Evolutionary conservation across 2,113 vertebrate species (phyloP).

Genomic region (Actenoides lindsayi): DNA sequence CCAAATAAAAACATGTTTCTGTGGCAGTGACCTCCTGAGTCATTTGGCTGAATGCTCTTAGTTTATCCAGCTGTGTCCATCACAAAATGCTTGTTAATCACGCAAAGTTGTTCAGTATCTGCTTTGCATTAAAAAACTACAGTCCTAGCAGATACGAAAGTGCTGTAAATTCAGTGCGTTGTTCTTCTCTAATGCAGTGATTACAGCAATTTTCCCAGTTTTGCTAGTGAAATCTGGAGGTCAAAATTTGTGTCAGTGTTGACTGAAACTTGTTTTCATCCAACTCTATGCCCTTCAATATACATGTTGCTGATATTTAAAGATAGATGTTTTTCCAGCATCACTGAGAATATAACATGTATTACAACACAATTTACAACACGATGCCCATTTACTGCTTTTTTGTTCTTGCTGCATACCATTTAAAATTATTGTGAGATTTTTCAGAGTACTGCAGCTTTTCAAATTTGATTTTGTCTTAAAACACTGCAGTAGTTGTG

Average conservation of each 20-base stretch:
- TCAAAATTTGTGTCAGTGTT: not conserved
- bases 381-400: not conserved
- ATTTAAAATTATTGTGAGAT: not conserved
- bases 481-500: not conserved
- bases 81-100: not conserved
- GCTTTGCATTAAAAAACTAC: slow-evolving; percentile 4
- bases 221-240: not conserved
- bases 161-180: not conserved
- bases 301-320: not conserved
- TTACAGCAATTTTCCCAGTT: not conserved
- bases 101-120: not conserved
- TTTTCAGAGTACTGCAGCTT: not conserved
- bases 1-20: slow-evolving; percentile 24
- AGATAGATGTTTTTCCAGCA: not conserved
- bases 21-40: not conserved
- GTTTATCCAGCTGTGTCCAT: slow-evolving; percentile 38
- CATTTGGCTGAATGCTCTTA: not conserved
- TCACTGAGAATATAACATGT: not conserved
- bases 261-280: not conserved
- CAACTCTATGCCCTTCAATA: not conserved
- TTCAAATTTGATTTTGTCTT: not conserved
- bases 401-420: not conserved
- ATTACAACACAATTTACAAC: not conserved
- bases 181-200: not conserved
- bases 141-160: not conserved